Conservation (phyloP, 2,797 vertebrate species). For the Lagothrix lagotricha region DNA sequence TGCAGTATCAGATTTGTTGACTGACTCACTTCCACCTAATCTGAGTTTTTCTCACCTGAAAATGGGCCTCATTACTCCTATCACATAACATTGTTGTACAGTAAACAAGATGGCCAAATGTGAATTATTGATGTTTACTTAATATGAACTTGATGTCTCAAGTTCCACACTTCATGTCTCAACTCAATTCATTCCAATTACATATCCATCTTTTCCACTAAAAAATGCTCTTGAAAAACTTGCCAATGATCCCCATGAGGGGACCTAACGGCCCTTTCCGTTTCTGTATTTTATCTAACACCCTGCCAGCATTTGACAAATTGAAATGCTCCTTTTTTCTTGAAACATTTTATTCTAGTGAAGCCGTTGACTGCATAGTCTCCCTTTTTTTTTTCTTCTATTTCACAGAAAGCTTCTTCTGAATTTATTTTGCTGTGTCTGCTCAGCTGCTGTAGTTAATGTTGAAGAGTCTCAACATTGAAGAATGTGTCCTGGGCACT, state of each 20-base stretch:
- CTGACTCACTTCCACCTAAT: background rate
- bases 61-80: background rate
- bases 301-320: background rate
- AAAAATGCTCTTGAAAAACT: background rate
- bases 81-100: background rate
- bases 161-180: background rate
- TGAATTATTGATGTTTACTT: background rate
- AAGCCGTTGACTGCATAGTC: background rate
- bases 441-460: background rate
- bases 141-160: background rate
- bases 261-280: background rate
- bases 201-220: background rate
- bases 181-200: background rate
- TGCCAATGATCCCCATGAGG: background rate
- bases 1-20: background rate
- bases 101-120: background rate
- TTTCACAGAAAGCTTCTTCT: background rate
- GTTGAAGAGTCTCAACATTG: too few species aligned
- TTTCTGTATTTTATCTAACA: background rate
- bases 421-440: background rate
- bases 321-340: background rate
- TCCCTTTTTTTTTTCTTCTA: background rate
- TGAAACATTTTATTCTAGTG: background rate
- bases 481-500: background rate
- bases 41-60: background rate